These are phyloP conservation scores for Beroe forskalii DNA, from an alignment of 37 sponge, comb jelly and placozoan species.

Conservation along the genomic window DNA sequence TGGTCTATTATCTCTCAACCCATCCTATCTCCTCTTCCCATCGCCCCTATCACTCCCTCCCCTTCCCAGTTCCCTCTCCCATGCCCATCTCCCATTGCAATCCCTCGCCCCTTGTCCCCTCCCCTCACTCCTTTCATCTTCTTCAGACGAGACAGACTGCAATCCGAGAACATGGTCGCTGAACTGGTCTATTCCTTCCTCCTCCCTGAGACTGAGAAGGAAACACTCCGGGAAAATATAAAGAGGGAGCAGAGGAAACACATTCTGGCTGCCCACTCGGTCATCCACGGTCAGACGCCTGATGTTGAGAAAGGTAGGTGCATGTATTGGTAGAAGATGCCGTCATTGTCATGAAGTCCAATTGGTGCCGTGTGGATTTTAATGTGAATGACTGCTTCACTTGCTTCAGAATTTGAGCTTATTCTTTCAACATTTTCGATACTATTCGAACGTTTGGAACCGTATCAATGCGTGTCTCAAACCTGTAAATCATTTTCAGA, in stretches of 20 bases:
- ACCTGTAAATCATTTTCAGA: too few relatives aligned
- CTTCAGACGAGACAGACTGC: conserved; percentile 46
- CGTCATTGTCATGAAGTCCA: background rate
- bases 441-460: too few relatives aligned
- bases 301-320: conserved; percentile 50
- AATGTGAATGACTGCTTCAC: too few relatives aligned
- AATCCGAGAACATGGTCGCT: conserved; percentile 74
- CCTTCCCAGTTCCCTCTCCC: background rate
- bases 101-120: conserved; percentile 29
- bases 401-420: too few relatives aligned
- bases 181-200: conserved; percentile 92
- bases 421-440: too few relatives aligned
- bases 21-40: too few relatives aligned
- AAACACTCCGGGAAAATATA: conserved; percentile 79
- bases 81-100: conserved; percentile 9
- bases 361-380: background rate
- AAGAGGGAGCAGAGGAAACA: conserved; percentile 68
- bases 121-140: background rate
- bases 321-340: too few relatives aligned
- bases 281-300: conserved; percentile 71
- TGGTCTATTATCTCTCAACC: conserved; percentile 76
- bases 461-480: too few relatives aligned
- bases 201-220: conserved; percentile 94
- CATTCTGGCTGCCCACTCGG: conserved; percentile 85
- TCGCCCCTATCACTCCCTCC: background rate